Evolutionary conservation across 2,113 vertebrate species (phyloP).

Genomic region (Puntigrus tetrazona): DNA sequence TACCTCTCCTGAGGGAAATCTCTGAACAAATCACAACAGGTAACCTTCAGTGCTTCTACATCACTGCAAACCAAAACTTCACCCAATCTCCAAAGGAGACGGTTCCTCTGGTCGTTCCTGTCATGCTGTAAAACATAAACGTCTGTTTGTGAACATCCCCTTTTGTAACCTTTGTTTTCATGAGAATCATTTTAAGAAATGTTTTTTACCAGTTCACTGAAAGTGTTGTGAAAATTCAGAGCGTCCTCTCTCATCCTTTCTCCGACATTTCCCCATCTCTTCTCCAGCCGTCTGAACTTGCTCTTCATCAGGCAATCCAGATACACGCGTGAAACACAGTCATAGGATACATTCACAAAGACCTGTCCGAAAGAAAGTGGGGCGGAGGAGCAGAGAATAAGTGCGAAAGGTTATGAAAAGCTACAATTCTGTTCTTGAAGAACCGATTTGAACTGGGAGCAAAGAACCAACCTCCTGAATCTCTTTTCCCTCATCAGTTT

Average conservation of each 20-base stretch:
- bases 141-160: too few relatives aligned
- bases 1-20: too few relatives aligned
- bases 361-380: conserved; percentile 51
- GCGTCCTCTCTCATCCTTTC: conserved; percentile 49
- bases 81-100: too few relatives aligned
- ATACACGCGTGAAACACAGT: conserved; percentile 55
- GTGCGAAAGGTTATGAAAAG: not conserved
- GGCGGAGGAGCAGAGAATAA: not conserved
- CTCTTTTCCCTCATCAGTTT: conserved; percentile 23
- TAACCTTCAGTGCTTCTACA: too few relatives aligned
- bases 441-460: not conserved
- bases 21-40: too few relatives aligned
- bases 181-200: not conserved
- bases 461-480: conserved; percentile 52
- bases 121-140: too few relatives aligned
- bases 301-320: conserved; percentile 54
- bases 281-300: conserved; percentile 33
- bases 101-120: too few relatives aligned
- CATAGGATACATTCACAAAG: conserved; percentile 56
- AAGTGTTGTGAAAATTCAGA: conserved; percentile 10
- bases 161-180: not conserved
- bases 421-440: not conserved
- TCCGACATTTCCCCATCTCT: conserved; percentile 52
- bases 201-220: conserved; percentile 58
- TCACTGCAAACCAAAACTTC: too few relatives aligned